Base-by-base conservation (phyloP, 2,888 invertebrate genomes). In the Brenthis hecate region DNA sequence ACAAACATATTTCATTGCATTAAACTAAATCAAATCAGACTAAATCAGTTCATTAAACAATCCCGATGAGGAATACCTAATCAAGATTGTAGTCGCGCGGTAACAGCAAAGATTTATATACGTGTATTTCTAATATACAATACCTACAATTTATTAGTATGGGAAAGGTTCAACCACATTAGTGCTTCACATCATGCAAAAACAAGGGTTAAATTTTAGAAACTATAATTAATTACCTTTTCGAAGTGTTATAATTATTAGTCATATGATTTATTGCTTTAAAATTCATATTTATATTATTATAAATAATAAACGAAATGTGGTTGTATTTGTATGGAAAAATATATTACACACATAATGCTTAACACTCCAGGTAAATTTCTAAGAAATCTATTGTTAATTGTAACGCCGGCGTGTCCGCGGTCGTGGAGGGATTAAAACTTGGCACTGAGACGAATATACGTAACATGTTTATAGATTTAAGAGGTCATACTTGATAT, bases 231-330 rank as follows among this genome's bases (percentile, higher is more conserved):
- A 62, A 62, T 62, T 53, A 62, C 36, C 14, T 13, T 16, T 16
- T 32, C 62, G 32, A 53, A 43, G 16, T 53, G 36, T 53, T 62
- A 51, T 53, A 62, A 62, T 53, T 62, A 62, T 62, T 36, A 62
- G 19, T 13, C 16, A 51, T 51, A 51, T 51, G 62, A 53, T 62
- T 62, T 53, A 62, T 53, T 8, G 53, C 36, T 62, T 19, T 6
- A n/a, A 53, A 32, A 36, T 61, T 53, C 13, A 36, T 53, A 51
- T 19, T 53, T 19, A 23, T 53, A 43, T 62, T 60, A 28, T 28
- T 47, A 28, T 58, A n/a, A 28, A 43, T 51, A 50, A 61, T 36
- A 6, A 23, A 23, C n/a, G 23, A 48, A 60, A n/a, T 32, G 23
- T 57, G 43, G 19, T 16, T 43, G 16, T 43, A 19, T 43, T 43